Base-by-base conservation (phyloP, 2,888 invertebrate genomes). In the Mesorhabditis spiculigera region DNA sequence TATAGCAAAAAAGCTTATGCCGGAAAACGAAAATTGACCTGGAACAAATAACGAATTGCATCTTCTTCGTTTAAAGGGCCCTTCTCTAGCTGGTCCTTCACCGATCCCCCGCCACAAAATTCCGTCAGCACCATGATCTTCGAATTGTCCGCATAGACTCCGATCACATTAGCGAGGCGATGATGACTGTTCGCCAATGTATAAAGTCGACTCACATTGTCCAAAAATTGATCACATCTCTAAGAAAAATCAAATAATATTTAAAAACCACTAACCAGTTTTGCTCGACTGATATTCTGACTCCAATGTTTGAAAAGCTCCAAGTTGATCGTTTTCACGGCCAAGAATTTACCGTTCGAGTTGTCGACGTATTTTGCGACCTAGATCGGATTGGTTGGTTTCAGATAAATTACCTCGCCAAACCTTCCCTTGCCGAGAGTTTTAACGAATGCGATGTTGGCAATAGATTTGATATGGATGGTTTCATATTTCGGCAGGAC, bases 231-330 rank as follows among this genome's bases (percentile, higher is more conserved):
- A 67, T 75, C 77, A 5, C 76, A 65, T 58, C 73, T 68, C 75
- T 77, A 62, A 63, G 71, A 68, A 43, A 45, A 67, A 16, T 61
- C 44, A 68, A 68, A 16, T 6, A 68, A 66, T 28, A 44, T 43
- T 66, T 62, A 4, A 45, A 42, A 66, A 6, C 66, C 68, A 43
- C 43, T 73, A 75, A 71, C 67, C 68, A 66, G 75, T 71, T 45
- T 75, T 45, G 73, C 73, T 73, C 43, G 65, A 28, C 4, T 42
- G 45, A 68, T 50, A 61, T 75, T 73, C 62, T 79, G 79, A 41
- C 71, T 70, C 74, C 79, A 77, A 68, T 79, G 79, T 68, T 79
- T 74, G 66, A 79, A 79, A 13, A 79, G 67, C 45, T 74, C 72
- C 73, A 78, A 72, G 44, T 77, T 77, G 4, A 79, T 77, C 68